Conservation (phyloP, 2,113 vertebrate species). For the Rousettus leschenaultii region DNA sequence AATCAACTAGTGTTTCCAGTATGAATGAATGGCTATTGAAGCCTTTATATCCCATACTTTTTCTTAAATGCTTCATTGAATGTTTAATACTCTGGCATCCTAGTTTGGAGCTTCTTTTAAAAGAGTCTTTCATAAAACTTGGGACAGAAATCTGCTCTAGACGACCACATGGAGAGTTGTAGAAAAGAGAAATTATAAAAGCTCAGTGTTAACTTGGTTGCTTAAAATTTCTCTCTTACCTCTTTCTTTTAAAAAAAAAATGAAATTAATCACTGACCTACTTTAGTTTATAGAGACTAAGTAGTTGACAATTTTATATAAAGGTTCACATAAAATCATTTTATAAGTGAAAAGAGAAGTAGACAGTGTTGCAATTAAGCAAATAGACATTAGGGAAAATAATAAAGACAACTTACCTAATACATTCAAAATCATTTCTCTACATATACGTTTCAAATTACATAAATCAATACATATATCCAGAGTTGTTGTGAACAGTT, state of each 20-base stretch:
- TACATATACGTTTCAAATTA: background rate
- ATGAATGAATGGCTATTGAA: conserved; percentile 56
- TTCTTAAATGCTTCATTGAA: conserved; percentile 60
- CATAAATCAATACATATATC: background rate
- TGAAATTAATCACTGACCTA: background rate
- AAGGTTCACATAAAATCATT: background rate
- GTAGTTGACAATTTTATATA: background rate
- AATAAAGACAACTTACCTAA: background rate
- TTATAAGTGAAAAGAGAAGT: background rate
- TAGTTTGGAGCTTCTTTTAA: conserved; percentile 49
- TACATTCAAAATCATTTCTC: background rate
- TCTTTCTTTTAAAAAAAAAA: background rate
- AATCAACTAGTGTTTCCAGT: conserved; percentile 49
- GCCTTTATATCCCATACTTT: conserved; percentile 42
- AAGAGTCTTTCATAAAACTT: conserved; percentile 62
- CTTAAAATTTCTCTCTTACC: background rate
- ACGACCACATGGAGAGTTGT: background rate
- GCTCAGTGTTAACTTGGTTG: conserved; percentile 28
- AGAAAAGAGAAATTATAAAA: conserved; percentile 42
- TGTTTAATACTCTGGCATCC: conserved; percentile 58
- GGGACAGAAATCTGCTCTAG: conserved; percentile 48
- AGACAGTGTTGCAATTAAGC: background rate
- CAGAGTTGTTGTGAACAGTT: background rate
- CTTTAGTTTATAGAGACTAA: background rate
- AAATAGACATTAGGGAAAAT: background rate